These are phyloP conservation scores for Trichogramma dendrolimi DNA, from an alignment of 2,888 invertebrate genomes.

Conservation along the genomic window DNA sequence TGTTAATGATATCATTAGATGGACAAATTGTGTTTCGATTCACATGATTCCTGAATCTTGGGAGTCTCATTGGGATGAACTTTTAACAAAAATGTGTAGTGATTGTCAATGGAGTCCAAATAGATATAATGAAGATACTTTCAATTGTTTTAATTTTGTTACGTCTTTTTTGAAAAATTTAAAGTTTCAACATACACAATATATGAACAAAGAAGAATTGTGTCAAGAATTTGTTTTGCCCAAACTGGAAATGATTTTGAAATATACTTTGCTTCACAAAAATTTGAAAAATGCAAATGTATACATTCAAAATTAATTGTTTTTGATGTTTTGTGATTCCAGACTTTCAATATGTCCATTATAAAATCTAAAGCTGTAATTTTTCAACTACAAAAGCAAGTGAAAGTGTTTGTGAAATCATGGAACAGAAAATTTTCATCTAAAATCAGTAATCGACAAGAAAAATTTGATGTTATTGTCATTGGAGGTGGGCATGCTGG, in stretches of 20 bases:
- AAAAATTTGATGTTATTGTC: slow-evolving; percentile 69
- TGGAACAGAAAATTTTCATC: slow-evolving; percentile 25
- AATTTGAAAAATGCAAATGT: slow-evolving; percentile 60
- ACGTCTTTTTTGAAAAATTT: slow-evolving; percentile 72
- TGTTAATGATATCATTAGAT: slow-evolving; percentile 37
- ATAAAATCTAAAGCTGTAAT: slow-evolving; percentile 23
- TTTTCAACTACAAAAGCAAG: not conserved
- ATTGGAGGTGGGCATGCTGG: slow-evolving; percentile 92
- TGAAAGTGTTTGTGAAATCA: slow-evolving; percentile 11
- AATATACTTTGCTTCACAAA: slow-evolving; percentile 78
- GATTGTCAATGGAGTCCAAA: slow-evolving; percentile 64
- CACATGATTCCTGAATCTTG: slow-evolving; percentile 42
- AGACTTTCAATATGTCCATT: slow-evolving; percentile 31
- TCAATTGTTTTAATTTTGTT: slow-evolving; percentile 86
- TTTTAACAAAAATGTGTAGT: slow-evolving; percentile 51
- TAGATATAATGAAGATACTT: slow-evolving; percentile 69
- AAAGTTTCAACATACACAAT: slow-evolving; percentile 53
- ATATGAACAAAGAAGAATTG: slow-evolving; percentile 53
- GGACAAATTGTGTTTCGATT: slow-evolving; percentile 41
- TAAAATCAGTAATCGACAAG: slow-evolving; percentile 12
- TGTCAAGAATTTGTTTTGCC: slow-evolving; percentile 80
- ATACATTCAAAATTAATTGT: slow-evolving; percentile 47
- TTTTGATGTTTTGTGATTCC: slow-evolving; percentile 15
- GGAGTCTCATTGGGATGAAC: slow-evolving; percentile 44
- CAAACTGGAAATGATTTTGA: slow-evolving; percentile 75